phyloP scores from a whole-genome alignment of 2,888 invertebrate species.

The Drosophila melanocephala region DNA sequence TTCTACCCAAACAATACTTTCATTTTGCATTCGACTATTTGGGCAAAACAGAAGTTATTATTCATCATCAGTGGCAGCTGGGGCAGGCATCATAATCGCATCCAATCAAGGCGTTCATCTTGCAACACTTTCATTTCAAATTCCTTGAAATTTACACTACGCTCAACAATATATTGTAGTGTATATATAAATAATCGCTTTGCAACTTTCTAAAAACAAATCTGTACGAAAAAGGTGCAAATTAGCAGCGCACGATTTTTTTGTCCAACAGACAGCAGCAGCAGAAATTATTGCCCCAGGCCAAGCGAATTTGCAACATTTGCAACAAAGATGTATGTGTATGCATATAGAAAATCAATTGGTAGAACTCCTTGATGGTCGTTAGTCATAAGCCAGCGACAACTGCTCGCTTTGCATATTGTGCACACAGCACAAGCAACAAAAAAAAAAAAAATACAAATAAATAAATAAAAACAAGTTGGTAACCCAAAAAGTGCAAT shows the following conservation, averaged over 20 bases:
- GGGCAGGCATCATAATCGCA: slow-evolving; percentile 8
- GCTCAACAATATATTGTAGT: slow-evolving; percentile 25
- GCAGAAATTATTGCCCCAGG: slow-evolving; percentile 55
- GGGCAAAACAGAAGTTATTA: slow-evolving; percentile 39
- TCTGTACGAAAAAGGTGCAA: slow-evolving; percentile 66
- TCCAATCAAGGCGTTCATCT: slow-evolving; percentile 39
- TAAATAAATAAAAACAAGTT: slow-evolving; percentile 20
- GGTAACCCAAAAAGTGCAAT: slow-evolving; percentile 77
- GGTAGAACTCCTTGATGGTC: slow-evolving; percentile 63
- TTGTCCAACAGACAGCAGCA: slow-evolving; percentile 38
- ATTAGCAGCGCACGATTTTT: slow-evolving; percentile 73
- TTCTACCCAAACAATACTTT: slow-evolving; percentile 24
- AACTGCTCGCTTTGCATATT: slow-evolving; percentile 55
- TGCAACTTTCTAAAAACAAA: slow-evolving; percentile 72
- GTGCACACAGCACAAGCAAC: slow-evolving; percentile 27
- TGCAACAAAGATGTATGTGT: slow-evolving; percentile 12
- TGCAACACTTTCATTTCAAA: slow-evolving; percentile 70
- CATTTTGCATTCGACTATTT: slow-evolving; percentile 17
- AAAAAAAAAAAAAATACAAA: slow-evolving; percentile 1
- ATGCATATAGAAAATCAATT: slow-evolving; percentile 70
- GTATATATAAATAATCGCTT: slow-evolving; percentile 25
- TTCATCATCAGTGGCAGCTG: slow-evolving; percentile 17
- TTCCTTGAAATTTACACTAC: slow-evolving; percentile 40
- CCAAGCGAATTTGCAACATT: slow-evolving; percentile 19
- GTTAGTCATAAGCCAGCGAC: slow-evolving; percentile 43